A percentile compares a stretch with the other conserved stretches of the same genome.
These are phyloP conservation scores for Archips xylosteana DNA, from an alignment of 2,888 invertebrate genomes.

Conservation along the genomic window DNA sequence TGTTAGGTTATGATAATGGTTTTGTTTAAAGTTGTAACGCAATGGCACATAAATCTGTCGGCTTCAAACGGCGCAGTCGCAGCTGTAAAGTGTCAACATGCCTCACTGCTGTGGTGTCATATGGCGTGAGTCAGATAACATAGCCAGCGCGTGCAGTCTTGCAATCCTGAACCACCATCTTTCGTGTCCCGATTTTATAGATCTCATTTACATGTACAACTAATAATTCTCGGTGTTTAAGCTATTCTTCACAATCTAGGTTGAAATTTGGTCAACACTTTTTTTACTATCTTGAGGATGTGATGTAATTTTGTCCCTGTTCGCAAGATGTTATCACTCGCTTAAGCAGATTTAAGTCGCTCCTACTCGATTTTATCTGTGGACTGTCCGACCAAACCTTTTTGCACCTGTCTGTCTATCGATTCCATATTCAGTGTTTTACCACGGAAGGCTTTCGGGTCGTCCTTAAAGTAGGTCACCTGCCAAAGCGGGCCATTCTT, in stretches of 20 bases:
- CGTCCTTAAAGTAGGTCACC: conserved; percentile 13
- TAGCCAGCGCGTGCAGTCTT: conserved; percentile 24
- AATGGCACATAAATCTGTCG: conserved; percentile 35
- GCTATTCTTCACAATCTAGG: background rate
- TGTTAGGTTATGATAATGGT: conserved; percentile 25
- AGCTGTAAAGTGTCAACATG: conserved; percentile 24
- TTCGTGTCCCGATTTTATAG: conserved; percentile 23
- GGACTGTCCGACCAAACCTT: background rate
- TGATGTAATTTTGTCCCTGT: conserved; percentile 17
- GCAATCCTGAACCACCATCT: conserved; percentile 22
- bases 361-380: conserved; percentile 19
- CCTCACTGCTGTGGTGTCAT: background rate
- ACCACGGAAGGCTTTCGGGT: conserved; percentile 11
- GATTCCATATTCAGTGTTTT: conserved; percentile 8
- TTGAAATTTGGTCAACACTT: background rate
- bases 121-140: conserved; percentile 25
- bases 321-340: conserved; percentile 21
- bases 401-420: conserved; percentile 16
- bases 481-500: conserved; percentile 16
- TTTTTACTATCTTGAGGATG: background rate
- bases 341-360: conserved; percentile 15
- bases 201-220: conserved; percentile 15
- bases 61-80: conserved; percentile 3
- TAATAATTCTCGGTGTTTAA: background rate
- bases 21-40: conserved; percentile 26